phyloP scores from a whole-genome alignment of 2,797 vertebrate genomes.

The Rousettus madagascariensis region DNA sequence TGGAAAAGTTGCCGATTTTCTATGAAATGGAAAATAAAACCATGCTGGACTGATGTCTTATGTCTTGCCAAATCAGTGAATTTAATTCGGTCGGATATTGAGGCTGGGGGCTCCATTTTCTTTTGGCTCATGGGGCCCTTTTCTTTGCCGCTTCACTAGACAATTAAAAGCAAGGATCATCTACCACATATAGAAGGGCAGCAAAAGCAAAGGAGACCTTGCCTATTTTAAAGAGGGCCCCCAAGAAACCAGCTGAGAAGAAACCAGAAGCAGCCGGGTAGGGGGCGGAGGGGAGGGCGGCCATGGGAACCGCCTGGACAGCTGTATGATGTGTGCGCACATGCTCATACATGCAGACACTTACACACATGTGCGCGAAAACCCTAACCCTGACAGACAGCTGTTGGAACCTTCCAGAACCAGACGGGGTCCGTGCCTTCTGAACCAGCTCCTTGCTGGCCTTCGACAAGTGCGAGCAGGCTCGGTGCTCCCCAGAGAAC shows the following conservation, averaged over 20 bases:
- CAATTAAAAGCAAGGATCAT: background rate
- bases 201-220: background rate
- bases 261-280: background rate
- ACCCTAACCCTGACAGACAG: accelerated
- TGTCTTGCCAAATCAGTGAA: background rate
- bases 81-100: accelerated
- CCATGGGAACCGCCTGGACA: accelerated
- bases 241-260: background rate
- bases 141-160: background rate
- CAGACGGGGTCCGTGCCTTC: background rate
- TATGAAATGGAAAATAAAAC: slow-evolving; percentile 70
- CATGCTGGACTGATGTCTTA: accelerated
- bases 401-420: background rate
- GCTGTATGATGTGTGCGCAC: background rate
- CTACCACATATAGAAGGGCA: background rate
- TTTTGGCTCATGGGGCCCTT: background rate
- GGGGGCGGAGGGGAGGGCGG: accelerated
- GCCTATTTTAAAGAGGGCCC: background rate
- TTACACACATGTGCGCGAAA: background rate
- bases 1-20: slow-evolving; percentile 93
- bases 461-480: background rate
- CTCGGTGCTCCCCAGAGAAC: background rate
- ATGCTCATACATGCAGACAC: too few relatives aligned
- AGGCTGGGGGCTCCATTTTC: background rate
- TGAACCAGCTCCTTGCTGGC: background rate